phyloP scores from a whole-genome alignment of 1,140 invertebrate species.

The Latrodectus geometricus region DNA sequence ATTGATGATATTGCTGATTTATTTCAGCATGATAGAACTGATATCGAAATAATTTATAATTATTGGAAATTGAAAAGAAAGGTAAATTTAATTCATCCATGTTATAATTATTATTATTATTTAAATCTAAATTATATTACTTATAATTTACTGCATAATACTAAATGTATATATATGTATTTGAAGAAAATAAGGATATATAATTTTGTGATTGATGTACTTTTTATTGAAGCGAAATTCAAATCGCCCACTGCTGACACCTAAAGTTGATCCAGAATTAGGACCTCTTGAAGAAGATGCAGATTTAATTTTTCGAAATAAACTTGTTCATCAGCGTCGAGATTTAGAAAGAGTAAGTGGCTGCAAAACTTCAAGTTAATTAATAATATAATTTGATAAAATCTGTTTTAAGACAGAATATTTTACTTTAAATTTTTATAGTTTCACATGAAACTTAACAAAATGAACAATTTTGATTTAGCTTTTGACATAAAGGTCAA shows the following conservation, averaged over 20 bases:
- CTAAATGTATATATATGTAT: not conserved
- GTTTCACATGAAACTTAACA: too few relatives aligned
- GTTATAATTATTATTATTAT: not conserved
- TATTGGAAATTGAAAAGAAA: constrained; percentile 90
- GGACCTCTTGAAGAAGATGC: constrained; percentile 77
- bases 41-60: constrained; percentile 48
- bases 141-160: not conserved
- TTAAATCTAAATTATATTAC: not conserved
- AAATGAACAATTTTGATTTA: too few relatives aligned
- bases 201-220: too few relatives aligned
- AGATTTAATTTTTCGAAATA: constrained; percentile 89
- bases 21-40: constrained; percentile 22
- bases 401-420: too few relatives aligned
- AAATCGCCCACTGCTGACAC: constrained; percentile 88
- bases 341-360: constrained; percentile 85
- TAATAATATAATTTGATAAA: too few relatives aligned
- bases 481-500: too few relatives aligned
- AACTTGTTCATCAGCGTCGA: constrained; percentile 93
- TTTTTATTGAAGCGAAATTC: constrained; percentile 75
- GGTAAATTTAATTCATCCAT: constrained; percentile 64
- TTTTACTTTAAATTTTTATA: too few relatives aligned
- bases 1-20: constrained; percentile 35
- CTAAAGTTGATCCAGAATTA: constrained; percentile 84
- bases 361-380: too few relatives aligned
- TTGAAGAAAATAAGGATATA: too few relatives aligned